Percentiles rank a stretch among this genome's conserved stretches.
Evolutionary conservation across 53 echinoderm and acorn worm species (phyloP).

Genomic region (Temnopleurus reevesii): DNA sequence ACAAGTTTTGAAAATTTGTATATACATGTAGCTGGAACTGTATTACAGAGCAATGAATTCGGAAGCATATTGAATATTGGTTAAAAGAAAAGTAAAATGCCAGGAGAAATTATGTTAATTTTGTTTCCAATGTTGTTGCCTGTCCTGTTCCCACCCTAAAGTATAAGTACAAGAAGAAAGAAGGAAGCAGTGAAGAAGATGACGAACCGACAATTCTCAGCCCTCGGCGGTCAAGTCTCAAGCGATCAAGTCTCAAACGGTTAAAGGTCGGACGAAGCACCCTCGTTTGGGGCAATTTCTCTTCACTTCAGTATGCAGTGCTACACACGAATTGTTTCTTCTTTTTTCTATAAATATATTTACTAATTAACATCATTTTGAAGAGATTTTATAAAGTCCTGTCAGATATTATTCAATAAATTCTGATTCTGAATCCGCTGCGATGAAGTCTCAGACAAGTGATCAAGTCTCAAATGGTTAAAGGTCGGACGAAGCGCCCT

Average conservation of each 20-base stretch:
- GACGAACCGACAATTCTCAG: background rate
- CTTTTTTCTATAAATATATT: background rate
- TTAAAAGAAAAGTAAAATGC: too few relatives aligned
- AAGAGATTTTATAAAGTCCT: background rate
- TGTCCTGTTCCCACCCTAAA: background rate
- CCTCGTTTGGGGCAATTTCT: background rate
- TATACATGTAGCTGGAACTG: too few relatives aligned
- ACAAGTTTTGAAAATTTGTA: too few relatives aligned
- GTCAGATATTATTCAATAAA: too few relatives aligned
- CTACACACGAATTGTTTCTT: background rate
- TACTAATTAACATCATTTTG: background rate
- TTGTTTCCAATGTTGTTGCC: too few relatives aligned
- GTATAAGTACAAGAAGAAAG: conserved; percentile 29
- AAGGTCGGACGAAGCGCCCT: background rate
- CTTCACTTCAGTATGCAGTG: conserved; percentile 16
- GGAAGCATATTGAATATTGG: too few relatives aligned
- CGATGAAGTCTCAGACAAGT: too few relatives aligned
- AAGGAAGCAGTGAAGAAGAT: background rate
- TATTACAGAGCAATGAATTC: too few relatives aligned
- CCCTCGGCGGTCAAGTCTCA: background rate
- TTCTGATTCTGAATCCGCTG: background rate
- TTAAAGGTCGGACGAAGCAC: background rate
- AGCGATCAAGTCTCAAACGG: background rate
- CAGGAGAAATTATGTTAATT: too few relatives aligned
- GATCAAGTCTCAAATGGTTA: background rate